These are phyloP conservation scores for Tonatia bakeri DNA, from an alignment of 2,113 vertebrate genomes.

Conservation along the genomic window DNA sequence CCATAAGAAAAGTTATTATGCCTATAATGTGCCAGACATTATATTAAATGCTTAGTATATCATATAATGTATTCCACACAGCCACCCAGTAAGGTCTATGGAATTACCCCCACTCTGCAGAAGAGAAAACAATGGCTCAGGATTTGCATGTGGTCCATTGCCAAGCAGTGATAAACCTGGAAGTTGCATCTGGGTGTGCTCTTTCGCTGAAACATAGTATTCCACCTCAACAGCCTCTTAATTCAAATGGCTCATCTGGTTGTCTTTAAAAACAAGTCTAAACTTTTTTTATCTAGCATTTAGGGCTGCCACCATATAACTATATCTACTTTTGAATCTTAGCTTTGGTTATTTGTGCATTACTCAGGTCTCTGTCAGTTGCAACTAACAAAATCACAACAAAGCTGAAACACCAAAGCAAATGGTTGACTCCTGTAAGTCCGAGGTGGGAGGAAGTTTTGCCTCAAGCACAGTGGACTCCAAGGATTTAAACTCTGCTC, in stretches of 20 bases:
- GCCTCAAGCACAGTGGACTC: not conserved
- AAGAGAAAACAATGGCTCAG: not conserved
- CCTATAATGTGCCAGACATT: not conserved
- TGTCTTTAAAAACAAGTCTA: not conserved
- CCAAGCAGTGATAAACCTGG: not conserved
- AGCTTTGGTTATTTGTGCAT: not conserved
- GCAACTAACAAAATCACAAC: not conserved
- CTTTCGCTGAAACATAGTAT: not conserved
- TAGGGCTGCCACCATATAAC: not conserved
- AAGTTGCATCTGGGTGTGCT: not conserved
- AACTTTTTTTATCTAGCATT: not conserved
- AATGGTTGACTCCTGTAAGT: not conserved
- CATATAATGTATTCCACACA: not conserved
- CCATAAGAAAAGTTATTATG: not conserved
- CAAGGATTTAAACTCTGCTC: not conserved
- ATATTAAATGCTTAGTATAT: not conserved
- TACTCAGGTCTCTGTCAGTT: not conserved
- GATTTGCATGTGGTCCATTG: not conserved
- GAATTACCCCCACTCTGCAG: not conserved
- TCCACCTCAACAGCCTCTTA: not conserved
- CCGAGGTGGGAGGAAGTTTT: not conserved
- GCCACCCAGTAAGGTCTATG: not conserved
- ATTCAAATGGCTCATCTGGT: not conserved
- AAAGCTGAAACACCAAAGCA: not conserved
- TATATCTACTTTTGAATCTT: not conserved